Conservation (phyloP, 2,888 invertebrate genomes). For the Macropis europaea region DNA sequence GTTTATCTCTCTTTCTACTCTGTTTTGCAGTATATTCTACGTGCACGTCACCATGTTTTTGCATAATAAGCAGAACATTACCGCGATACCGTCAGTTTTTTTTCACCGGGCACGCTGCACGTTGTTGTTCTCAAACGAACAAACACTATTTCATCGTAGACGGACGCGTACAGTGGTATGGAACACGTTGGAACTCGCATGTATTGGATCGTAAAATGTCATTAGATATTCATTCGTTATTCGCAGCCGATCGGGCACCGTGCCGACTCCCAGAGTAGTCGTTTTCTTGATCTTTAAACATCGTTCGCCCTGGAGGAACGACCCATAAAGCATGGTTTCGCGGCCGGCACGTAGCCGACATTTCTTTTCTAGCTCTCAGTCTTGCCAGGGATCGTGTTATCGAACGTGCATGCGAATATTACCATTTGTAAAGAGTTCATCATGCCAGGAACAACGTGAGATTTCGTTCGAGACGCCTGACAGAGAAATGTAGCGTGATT, state of each 20-base stretch:
- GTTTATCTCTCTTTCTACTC: not conserved
- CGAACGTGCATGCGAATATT: not conserved
- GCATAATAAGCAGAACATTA: not conserved
- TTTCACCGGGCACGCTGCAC: not conserved
- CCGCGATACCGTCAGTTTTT: not conserved
- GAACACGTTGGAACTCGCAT: conserved; percentile 53
- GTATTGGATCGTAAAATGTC: conserved; percentile 72
- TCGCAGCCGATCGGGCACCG: conserved; percentile 68
- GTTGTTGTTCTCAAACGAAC: not conserved
- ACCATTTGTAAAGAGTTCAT: no score
- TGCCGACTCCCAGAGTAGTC: conserved; percentile 48
- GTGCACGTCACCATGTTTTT: not conserved
- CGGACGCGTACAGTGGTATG: conserved; percentile 52
- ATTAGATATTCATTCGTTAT: conserved; percentile 76
- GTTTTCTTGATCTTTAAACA: conserved; percentile 71
- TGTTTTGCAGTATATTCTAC: not conserved
- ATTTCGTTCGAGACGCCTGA: no score
- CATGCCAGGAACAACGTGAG: no score
- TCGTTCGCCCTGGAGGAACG: conserved; percentile 64
- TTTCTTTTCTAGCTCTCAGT: conserved; percentile 21
- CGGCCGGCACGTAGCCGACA: conserved; percentile 45
- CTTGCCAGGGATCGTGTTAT: not conserved
- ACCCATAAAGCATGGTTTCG: conserved; percentile 66
- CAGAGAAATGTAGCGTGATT: no score
- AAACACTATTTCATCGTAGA: not conserved